These are phyloP conservation scores for Riparia riparia DNA, from an alignment of 2,113 vertebrate species.

Conservation along the genomic window DNA sequence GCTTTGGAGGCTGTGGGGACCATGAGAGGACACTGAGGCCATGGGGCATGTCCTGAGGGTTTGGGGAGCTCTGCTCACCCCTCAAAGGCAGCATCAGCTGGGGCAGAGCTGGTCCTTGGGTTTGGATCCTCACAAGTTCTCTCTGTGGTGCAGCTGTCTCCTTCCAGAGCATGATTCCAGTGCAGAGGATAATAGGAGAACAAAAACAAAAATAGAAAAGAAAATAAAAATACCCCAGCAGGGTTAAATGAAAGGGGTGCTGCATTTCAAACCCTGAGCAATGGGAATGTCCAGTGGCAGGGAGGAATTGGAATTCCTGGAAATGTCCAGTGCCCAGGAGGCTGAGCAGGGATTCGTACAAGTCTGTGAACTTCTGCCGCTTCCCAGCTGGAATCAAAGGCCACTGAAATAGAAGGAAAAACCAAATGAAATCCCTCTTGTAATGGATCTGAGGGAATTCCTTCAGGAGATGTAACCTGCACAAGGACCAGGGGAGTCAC, in stretches of 20 bases:
- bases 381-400: not conserved
- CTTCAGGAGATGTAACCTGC: not conserved
- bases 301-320: not conserved
- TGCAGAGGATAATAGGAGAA: not conserved
- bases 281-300: not conserved
- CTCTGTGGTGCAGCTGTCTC: fast-evolving
- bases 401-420: not conserved
- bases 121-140: not conserved
- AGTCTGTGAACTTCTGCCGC: fast-evolving
- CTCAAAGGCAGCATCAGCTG: not conserved
- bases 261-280: not conserved
- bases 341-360: fast-evolving
- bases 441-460: not conserved
- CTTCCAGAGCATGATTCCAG: not conserved
- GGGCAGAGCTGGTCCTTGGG: not conserved
- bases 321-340: not conserved
- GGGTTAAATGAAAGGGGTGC: not conserved
- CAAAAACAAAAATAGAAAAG: not conserved
- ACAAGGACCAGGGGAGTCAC: not conserved
- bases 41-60: not conserved
- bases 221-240: fast-evolving
- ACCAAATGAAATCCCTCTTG: fast-evolving
- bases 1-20: not conserved
- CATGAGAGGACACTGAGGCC: fast-evolving
- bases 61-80: not conserved